phyloP scores from a whole-genome alignment of 2,113 vertebrate genomes.

The Elachura formosa region DNA sequence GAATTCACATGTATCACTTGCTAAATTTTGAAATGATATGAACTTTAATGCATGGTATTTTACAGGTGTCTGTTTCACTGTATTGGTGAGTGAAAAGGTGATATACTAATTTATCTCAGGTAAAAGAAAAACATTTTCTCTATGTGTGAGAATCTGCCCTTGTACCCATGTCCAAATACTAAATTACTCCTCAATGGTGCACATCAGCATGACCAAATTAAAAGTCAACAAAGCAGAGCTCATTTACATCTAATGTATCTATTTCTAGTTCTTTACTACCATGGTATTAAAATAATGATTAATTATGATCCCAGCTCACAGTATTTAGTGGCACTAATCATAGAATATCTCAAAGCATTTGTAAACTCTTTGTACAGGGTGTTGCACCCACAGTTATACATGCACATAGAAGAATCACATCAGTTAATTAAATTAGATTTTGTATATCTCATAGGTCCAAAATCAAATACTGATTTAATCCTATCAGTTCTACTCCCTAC shows the following conservation, averaged over 20 bases:
- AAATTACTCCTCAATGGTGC: background rate
- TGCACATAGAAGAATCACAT: background rate
- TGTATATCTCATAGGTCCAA: background rate
- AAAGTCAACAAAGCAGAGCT: background rate
- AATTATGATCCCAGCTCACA: background rate
- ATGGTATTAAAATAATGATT: background rate
- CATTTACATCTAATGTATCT: background rate
- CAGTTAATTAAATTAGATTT: background rate
- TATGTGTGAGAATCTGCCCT: background rate
- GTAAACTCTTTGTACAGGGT: background rate
- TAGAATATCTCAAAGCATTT: background rate
- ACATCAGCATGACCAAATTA: background rate
- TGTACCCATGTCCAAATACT: background rate
- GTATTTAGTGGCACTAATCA: background rate
- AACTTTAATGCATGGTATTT: background rate
- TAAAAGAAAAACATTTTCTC: background rate
- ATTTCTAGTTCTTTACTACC: constrained; percentile 6
- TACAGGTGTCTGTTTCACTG: background rate
- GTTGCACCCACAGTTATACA: background rate
- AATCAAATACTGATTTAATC: background rate
- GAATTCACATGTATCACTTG: background rate
- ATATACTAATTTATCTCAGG: background rate
- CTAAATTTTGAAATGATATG: background rate
- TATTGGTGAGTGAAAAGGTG: background rate
- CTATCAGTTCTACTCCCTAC: background rate